Percentiles rank a stretch among this genome's conserved stretches.
Conservation (phyloP, 2,797 vertebrate species). For the Rhinophrynus dorsalis region DNA sequence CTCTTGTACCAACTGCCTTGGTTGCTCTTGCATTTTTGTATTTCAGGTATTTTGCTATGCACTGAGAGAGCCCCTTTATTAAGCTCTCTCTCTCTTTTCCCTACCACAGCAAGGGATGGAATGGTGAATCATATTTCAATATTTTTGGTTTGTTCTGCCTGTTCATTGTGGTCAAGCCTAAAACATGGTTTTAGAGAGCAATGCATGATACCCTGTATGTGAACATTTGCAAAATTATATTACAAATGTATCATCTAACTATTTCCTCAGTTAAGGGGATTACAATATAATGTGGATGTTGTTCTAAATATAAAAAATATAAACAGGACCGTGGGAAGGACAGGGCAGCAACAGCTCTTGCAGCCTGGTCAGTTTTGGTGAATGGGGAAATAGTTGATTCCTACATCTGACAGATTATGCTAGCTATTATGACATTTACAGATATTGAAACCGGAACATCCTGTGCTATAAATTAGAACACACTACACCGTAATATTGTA, state of each 20-base stretch:
- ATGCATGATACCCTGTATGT: not conserved
- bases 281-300: constrained; percentile 13
- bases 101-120: not conserved
- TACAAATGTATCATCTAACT: not conserved
- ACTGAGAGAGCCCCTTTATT: constrained; percentile 3
- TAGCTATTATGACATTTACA: not conserved
- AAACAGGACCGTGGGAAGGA: not conserved
- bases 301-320: not conserved
- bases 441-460: not conserved
- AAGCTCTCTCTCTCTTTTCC: not conserved
- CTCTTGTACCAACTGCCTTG: constrained; percentile 20
- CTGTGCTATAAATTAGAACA: not conserved
- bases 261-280: not conserved
- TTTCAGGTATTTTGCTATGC: constrained; percentile 48
- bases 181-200: constrained; percentile 1
- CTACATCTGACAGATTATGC: not conserved
- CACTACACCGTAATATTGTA: constrained; percentile 19
- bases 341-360: not conserved
- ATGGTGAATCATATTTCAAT: not conserved
- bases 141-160: not conserved
- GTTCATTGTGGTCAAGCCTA: not conserved
- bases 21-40: constrained; percentile 23
- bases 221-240: constrained; percentile 5
- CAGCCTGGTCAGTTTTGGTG: not conserved
- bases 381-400: not conserved